Evolutionary conservation across 2,113 vertebrate genomes (phyloP), one percentile per base, ranked within the genome.

Genomic region (Colistium nudipinnis): DNA sequence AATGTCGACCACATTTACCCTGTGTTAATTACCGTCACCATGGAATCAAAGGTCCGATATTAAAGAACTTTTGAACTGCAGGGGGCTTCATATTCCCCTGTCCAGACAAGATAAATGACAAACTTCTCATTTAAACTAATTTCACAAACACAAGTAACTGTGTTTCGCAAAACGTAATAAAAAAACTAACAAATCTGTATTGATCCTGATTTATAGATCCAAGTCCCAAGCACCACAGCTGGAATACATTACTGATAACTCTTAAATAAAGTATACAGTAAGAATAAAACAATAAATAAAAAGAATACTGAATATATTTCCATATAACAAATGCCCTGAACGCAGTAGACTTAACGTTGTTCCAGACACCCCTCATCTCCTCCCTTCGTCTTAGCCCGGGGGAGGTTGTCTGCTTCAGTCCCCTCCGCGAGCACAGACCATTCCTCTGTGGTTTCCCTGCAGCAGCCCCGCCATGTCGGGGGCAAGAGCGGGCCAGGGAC

Each of bases 391-490:
- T 74, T 30, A 53, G 55, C 55, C 64, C 47, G 55, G 59, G 60
- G 64, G 57, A 41, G 30, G 31, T 41, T 69, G 56, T 69, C 67
- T 62, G n/a, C 22, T 54, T 7, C 2, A 53, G 47, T 59, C n/a
- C 17, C 7, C 48, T 76, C 27, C 68, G 57, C 4, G 7, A 45
- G 61, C 52, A 77, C 74, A 41, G 4, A 52, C 35, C 60, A 64
- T 67, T 65, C 71, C 76, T 76, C 69, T 54, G 72, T 62, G 79
- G 69, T 74, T 81, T 64, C 47, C 76, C 41, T 59, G 67, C 60
- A 69, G 41, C 56, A 62, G 62, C 43, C 38, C 56, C 16, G 22
- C 31, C 64, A 72, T 47, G 76, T 74, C 68, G 84, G 68, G 66
- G 81, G 76, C 47, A 13, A 17, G 72, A 77, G 51, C 38, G 22